phyloP scores from a whole-genome alignment of 2,888 invertebrate species.

The Dolichopus griseipennis region DNA sequence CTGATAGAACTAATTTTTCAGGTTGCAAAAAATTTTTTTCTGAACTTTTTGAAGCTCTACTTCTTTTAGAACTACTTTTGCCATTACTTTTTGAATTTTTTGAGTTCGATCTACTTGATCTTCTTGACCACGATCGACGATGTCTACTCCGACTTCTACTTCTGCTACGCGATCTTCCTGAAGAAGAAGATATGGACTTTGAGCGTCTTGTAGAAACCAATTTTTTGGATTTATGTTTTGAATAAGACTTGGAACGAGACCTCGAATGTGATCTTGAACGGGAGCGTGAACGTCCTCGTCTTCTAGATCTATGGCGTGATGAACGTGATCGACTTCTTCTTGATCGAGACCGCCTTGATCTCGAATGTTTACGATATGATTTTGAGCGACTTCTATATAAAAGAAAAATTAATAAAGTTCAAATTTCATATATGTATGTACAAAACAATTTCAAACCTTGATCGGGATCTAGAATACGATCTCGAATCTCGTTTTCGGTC shows the following conservation, averaged over 20 bases:
- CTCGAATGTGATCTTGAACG: constrained; percentile 25
- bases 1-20: constrained; percentile 35
- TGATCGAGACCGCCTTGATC: not conserved
- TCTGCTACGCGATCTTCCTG: constrained; percentile 28
- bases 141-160: constrained; percentile 31
- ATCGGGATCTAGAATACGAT: constrained; percentile 30
- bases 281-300: constrained; percentile 24
- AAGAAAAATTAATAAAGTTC: constrained; percentile 14
- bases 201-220: constrained; percentile 38
- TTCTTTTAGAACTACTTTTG: not conserved
- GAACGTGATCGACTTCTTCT: constrained; percentile 17
- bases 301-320: constrained; percentile 11
- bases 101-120: constrained; percentile 10
- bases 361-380: not conserved
- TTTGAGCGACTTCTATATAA: constrained; percentile 25
- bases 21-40: constrained; percentile 28
- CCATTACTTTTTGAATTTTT: not conserved
- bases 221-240: constrained; percentile 25
- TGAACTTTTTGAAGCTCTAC: not conserved
- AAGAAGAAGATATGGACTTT: constrained; percentile 31
- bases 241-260: constrained; percentile 21
- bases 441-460: constrained; percentile 11
- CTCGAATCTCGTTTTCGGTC: constrained; percentile 28
- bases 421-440: not conserved
- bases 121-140: constrained; percentile 19